Base-by-base conservation (phyloP, 2,888 invertebrate species). In the Drosophila hamatofila region DNA sequence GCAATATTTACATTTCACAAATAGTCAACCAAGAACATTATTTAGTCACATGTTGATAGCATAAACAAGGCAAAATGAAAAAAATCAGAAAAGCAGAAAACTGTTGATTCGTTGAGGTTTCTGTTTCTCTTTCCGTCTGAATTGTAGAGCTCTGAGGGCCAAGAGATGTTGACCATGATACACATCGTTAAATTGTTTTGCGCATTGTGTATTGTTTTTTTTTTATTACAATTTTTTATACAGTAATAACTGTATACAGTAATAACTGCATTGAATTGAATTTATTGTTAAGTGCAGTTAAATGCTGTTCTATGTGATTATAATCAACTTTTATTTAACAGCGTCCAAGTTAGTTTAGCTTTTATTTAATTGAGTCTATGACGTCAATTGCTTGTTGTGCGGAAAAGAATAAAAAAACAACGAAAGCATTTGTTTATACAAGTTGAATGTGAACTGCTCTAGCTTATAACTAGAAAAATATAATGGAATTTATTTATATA, bases 1-100 rank as follows among this genome's bases (percentile, higher is more conserved):
- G 46, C 51, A 78, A 73, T 72, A 65, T 78, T 73, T 64, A 75
- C 63, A 55, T 33, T 61, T 51, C 33, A 61, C 75, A 74, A 68
- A 69, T 51, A 74, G 59, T 49, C 18, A 33, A 14, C 23, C 49
- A 41, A n/a, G 21, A 61, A 60, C 44, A 62, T 57, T 70, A 66
- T 74, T 66, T 51, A 70, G 59, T 54, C 62, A 56, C 39, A 55
- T 78, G 57, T 64, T 67, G 64, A 44, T 44, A 39, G 25, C 46
- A 65, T 52, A 75, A 75, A 74, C 46, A 71, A 56, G 12, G 39
- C 23, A 44, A 35, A 21, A 4, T 14, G 14, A 51, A 18, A 33
- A 25, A 30, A n/a, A 2, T 2, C 2, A 27, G 8, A 52, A 59
- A 23, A 7, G 39, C n/a, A n/a, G 8, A 33, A 62, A 52, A 56